Base-by-base conservation (phyloP, 2,888 invertebrate species). In the Entomobrya proxima region DNA sequence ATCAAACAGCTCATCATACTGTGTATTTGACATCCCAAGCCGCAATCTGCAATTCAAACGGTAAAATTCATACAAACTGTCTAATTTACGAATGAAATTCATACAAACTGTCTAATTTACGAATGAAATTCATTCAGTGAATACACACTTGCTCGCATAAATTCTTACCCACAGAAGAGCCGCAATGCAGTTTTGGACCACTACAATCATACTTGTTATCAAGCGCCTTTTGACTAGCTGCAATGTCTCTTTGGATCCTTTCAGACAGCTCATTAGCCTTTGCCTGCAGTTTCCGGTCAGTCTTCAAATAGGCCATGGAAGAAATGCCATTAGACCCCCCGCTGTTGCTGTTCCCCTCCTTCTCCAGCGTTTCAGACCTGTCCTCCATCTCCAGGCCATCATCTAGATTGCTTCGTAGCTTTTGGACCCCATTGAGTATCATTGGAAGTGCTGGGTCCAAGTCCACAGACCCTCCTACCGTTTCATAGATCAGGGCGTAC, bases 21-120 rank as follows among this genome's bases (percentile, higher is more conserved):
- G 55, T 88, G 88, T 24, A 88, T 77, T 75, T 88, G 88, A 67
- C 88, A 88, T 15, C 88, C 88, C 1, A 88, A 67, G n/a, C 86
- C 81, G 47, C 88, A 88, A 37, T 88, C 88, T 86, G 35, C n/a
- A n/a, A n/a, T n/a, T n/a, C n/a, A n/a, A n/a, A n/a, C n/a, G n/a
- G n/a, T n/a, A n/a, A n/a, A n/a, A n/a, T n/a, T n/a, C n/a, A n/a
- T n/a, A n/a, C n/a, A n/a, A n/a, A n/a, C n/a, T n/a, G n/a, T n/a
- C n/a, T n/a, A n/a, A n/a, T n/a, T n/a, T n/a, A n/a, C n/a, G n/a
- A n/a, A n/a, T n/a, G n/a, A n/a, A n/a, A n/a, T n/a, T n/a, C n/a
- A n/a, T n/a, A n/a, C n/a, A n/a, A n/a, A n/a, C n/a, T n/a, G n/a
- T n/a, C 9, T 35, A 35, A 9, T 15, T n/a, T 9, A 61, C 3